phyloP scores from a whole-genome alignment of 2,113 vertebrate genomes.

The Xenus cinereus region DNA sequence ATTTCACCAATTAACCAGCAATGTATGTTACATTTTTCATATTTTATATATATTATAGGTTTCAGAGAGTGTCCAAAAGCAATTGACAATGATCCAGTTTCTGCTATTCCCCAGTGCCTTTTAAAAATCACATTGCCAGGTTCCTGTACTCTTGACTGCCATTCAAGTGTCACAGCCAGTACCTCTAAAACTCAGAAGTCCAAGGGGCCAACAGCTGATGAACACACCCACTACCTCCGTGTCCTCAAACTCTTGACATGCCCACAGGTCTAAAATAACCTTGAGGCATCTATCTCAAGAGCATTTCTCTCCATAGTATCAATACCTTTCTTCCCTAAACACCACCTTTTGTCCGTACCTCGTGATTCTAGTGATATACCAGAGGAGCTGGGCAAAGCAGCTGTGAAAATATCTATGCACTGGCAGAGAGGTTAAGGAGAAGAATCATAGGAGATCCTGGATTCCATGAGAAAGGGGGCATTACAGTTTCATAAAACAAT shows the following conservation, averaged over 20 bases:
- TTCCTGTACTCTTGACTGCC: background rate
- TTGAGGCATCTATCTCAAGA: background rate
- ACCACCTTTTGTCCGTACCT: background rate
- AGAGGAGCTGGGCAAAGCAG: background rate
- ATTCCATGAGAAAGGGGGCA: background rate
- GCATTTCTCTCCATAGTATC: background rate
- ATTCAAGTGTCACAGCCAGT: background rate
- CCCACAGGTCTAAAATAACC: background rate
- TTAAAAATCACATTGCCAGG: background rate
- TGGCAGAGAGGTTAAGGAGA: background rate
- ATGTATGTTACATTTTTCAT: too few relatives aligned
- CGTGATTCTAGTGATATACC: accelerated
- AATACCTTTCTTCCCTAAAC: background rate
- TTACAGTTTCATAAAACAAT: background rate
- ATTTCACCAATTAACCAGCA: background rate
- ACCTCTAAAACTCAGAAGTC: background rate
- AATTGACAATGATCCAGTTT: background rate
- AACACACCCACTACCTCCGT: background rate
- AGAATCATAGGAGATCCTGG: background rate
- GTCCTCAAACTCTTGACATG: background rate
- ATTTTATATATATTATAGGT: background rate
- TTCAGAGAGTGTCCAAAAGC: background rate
- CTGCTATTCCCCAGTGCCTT: background rate
- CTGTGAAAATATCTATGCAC: accelerated
- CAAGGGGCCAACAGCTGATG: background rate